phyloP scores from a whole-genome alignment of 2,888 invertebrate genomes.

The Tryphoninae sp. region DNA sequence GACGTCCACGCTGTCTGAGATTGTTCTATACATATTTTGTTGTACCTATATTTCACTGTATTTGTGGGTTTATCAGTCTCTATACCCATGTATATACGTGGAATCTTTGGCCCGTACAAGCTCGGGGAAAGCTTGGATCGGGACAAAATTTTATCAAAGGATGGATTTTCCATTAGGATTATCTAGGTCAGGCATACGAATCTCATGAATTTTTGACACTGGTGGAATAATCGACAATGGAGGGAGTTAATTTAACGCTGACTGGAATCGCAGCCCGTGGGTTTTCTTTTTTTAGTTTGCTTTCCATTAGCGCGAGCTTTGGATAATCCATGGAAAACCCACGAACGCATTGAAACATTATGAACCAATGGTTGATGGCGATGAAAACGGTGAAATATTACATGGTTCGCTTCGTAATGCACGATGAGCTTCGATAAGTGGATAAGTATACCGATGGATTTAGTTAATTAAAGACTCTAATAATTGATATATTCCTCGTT shows the following conservation, averaged over 20 bases:
- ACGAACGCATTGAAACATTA: not conserved
- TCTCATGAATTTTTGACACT: conserved; percentile 39
- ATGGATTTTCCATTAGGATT: conserved; percentile 24
- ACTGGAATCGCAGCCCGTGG: not conserved
- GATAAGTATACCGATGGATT: not conserved
- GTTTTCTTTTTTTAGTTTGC: not conserved
- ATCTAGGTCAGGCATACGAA: conserved; percentile 27
- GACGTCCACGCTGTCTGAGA: conserved; percentile 42
- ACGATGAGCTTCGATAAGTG: not conserved
- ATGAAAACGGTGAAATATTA: not conserved
- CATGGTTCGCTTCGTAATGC: not conserved
- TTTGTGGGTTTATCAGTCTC: conserved; percentile 3
- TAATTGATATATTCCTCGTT: not conserved
- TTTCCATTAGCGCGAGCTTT: conserved; percentile 27
- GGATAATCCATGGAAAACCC: conserved; percentile 11
- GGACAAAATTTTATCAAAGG: not conserved
- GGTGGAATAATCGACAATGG: conserved; percentile 8
- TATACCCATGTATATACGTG: not conserved
- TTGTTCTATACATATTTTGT: conserved; percentile 35
- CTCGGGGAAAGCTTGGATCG: conserved; percentile 32
- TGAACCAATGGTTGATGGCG: not conserved
- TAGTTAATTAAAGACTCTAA: not conserved
- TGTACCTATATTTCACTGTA: not conserved
- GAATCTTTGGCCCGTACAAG: not conserved
- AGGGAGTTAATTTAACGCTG: not conserved